Evolutionary conservation across 2,888 invertebrate genomes (phyloP).

Genomic region (Chrysolina haemoptera): DNA sequence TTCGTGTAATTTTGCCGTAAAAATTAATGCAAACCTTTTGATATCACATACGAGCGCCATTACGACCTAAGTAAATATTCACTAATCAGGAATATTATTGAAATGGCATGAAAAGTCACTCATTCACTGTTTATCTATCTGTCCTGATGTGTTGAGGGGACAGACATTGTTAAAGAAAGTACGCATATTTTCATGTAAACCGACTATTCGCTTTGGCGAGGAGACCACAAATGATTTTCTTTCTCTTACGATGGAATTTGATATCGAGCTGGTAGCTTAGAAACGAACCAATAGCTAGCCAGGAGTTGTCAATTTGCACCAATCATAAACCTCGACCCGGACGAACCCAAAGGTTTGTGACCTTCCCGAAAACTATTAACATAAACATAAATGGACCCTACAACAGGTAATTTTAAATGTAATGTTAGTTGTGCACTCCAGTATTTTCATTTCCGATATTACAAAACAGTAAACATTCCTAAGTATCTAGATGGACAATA

Average conservation of each 20-base stretch:
- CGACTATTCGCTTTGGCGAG: constrained; percentile 70
- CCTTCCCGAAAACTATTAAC: constrained; percentile 43
- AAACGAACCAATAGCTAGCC: constrained; percentile 58
- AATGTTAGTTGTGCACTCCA: too few relatives aligned
- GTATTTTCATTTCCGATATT: too few relatives aligned
- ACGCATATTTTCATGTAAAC: constrained; percentile 68
- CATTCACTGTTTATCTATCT: constrained; percentile 70
- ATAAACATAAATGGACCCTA: not conserved
- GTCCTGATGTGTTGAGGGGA: constrained; percentile 68
- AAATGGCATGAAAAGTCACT: constrained; percentile 70
- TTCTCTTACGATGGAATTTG: constrained; percentile 58
- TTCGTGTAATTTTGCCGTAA: constrained; percentile 66
- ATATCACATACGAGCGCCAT: constrained; percentile 71
- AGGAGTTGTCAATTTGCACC: constrained; percentile 53
- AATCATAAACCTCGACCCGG: constrained; percentile 54
- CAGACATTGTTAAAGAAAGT: constrained; percentile 66
- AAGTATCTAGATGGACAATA: too few relatives aligned
- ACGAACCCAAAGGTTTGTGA: constrained; percentile 53
- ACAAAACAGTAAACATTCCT: too few relatives aligned
- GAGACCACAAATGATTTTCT: constrained; percentile 70
- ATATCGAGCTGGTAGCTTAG: constrained; percentile 60
- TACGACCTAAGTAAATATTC: constrained; percentile 68
- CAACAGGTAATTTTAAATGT: not conserved
- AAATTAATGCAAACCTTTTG: constrained; percentile 70
- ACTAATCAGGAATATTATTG: constrained; percentile 69